Base-by-base conservation (phyloP, 2,888 invertebrate genomes). In the Tenthredo mesomela region DNA sequence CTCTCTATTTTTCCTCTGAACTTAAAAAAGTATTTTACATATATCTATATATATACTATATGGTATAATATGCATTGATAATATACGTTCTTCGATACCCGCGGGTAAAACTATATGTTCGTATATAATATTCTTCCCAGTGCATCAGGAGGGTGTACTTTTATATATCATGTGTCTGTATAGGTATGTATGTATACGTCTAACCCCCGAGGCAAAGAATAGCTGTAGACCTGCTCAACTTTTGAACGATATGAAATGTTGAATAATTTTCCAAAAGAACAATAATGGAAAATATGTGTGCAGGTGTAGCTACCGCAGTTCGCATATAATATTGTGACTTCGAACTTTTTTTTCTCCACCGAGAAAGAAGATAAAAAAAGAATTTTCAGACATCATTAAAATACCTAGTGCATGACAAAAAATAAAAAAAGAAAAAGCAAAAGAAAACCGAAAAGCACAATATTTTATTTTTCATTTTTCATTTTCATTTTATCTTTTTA, bases 41-140 rank as follows among this genome's bases (percentile, higher is more conserved):
- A n/a, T n/a, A 50, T 18, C 5, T 50, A 21, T 73, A 40, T 43
- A 5, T 43, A 25, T 18, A 21, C 1, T 21, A 15, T 37, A 61
- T n/a, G n/a, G n/a, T n/a, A n/a, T n/a, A n/a, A n/a, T 37, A 12
- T 80, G 61, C 80, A 80, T 80, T 80, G 80, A 80, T 80, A 25
- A 61, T 61, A 37, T 40, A 54, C 58, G 78, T n/a, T 40, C 58
- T 33, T 40, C 78, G 78, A 58, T 78, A 61, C 58, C 10, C 21
- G 5, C 7, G 37, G 7, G 75, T 9, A n/a, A 61, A 37, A 61
- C 40, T 80, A 21, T 80, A 21, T 61, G 61, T 61, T 61, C 80
- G 80, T 80, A n/a, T n/a, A n/a, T n/a, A 61, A 80, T 80, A 80
- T 80, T 80, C 80, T 80, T 33, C 21, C 21, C 25, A n/a, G 10